phyloP scores from a whole-genome alignment of 2,888 invertebrate genomes.

The Therioaphis trifolii region DNA sequence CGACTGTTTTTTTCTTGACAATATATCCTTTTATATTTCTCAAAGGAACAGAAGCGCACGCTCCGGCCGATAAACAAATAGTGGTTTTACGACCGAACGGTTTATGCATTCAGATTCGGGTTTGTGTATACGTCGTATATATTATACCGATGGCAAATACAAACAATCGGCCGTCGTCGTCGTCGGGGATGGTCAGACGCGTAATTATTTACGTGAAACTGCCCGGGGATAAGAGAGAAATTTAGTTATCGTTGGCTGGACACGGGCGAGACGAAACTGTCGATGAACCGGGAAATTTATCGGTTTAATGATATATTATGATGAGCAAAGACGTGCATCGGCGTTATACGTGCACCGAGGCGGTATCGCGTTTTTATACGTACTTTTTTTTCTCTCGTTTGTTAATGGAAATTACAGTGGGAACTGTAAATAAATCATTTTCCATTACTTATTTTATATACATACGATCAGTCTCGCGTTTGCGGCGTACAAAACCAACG shows the following conservation, averaged over 20 bases:
- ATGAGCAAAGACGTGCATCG: slow-evolving; percentile 8
- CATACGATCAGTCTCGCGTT: slow-evolving; percentile 24
- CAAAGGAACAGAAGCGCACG: too few species aligned
- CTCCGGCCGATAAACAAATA: background rate
- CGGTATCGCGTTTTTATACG: background rate
- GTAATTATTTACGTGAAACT: slow-evolving; percentile 2
- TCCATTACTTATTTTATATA: background rate
- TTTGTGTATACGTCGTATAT: too few species aligned
- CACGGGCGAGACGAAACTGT: slow-evolving; percentile 41
- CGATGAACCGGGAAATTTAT: slow-evolving; percentile 36
- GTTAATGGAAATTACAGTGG: slow-evolving; percentile 28
- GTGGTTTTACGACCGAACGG: background rate
- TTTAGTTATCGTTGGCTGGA: slow-evolving; percentile 42
- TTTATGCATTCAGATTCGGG: slow-evolving; percentile 1
- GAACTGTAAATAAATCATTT: slow-evolving; percentile 39
- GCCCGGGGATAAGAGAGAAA: slow-evolving; percentile 30
- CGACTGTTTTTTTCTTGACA: background rate
- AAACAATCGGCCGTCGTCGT: background rate
- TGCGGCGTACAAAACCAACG: background rate
- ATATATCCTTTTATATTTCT: background rate
- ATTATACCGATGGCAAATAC: background rate
- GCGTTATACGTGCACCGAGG: background rate
- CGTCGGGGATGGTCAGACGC: background rate
- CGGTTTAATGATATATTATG: slow-evolving; percentile 45
- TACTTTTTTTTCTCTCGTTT: background rate